These are phyloP conservation scores for Drosophila percnosoma DNA, from an alignment of 2,888 invertebrate genomes.

Conservation along the genomic window DNA sequence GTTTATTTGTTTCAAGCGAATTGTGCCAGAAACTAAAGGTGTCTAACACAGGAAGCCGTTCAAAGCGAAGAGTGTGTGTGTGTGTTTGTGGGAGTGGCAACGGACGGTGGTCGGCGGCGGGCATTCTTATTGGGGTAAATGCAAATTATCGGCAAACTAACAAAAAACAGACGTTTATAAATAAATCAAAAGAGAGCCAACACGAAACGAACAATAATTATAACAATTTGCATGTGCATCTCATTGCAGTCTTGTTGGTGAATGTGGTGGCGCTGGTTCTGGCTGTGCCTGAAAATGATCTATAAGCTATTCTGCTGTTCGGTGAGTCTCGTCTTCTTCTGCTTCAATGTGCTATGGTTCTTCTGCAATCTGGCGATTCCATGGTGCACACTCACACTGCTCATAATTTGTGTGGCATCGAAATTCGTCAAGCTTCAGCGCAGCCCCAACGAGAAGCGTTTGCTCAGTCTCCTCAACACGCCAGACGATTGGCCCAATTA, in stretches of 20 bases:
- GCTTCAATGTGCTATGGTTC: slow-evolving; percentile 84
- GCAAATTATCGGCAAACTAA: slow-evolving; percentile 38
- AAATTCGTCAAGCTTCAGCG: slow-evolving; percentile 84
- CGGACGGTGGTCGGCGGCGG: slow-evolving; percentile 51
- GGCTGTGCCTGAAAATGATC: slow-evolving; percentile 83
- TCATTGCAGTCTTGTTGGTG: slow-evolving; percentile 54
- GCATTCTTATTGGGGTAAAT: slow-evolving; percentile 64
- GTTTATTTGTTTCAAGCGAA: slow-evolving; percentile 2
- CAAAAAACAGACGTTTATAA: slow-evolving; percentile 53
- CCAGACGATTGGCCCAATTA: slow-evolving; percentile 82
- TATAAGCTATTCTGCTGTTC: slow-evolving; percentile 83
- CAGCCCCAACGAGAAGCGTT: slow-evolving; percentile 82
- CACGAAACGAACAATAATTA: slow-evolving; percentile 2
- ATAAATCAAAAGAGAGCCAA: slow-evolving; percentile 40
- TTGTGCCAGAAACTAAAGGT: neutral
- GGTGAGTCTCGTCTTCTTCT: slow-evolving; percentile 80
- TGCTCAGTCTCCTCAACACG: slow-evolving; percentile 78
- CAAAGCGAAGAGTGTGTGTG: slow-evolving; percentile 23
- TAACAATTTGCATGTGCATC: slow-evolving; percentile 24
- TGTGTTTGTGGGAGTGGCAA: slow-evolving; percentile 34
- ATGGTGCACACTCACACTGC: slow-evolving; percentile 82
- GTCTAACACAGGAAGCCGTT: neutral
- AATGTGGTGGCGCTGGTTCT: slow-evolving; percentile 82
- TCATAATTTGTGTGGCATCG: slow-evolving; percentile 83
- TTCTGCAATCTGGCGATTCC: slow-evolving; percentile 84